Conservation (phyloP, 1,140 invertebrate species). For the Conopomorpha cramerella region DNA sequence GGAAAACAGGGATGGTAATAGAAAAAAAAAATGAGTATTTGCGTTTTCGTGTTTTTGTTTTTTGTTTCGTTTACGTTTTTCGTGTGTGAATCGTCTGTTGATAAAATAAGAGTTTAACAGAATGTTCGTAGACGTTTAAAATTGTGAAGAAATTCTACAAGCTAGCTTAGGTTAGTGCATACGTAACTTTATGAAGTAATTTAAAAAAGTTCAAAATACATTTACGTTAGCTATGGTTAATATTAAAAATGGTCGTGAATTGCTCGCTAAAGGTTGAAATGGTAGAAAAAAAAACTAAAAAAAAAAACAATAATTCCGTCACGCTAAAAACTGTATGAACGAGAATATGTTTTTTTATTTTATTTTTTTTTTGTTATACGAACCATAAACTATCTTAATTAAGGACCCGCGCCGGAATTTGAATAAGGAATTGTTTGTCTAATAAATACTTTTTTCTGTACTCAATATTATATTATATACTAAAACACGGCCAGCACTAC, state of each 20-base stretch:
- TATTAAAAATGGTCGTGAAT: too few species aligned
- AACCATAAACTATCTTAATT: too few species aligned
- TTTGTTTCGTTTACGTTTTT: conserved; percentile 21
- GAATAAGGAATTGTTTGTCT: conserved; percentile 48
- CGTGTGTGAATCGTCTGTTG: conserved; percentile 48
- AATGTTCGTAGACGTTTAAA: too few species aligned
- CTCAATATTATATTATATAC: too few species aligned
- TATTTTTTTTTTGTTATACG: too few species aligned
- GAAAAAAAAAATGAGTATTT: conserved; percentile 42
- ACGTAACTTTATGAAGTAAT: conserved; percentile 18
- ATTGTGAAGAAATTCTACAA: too few species aligned
- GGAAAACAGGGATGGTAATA: conserved; percentile 57
- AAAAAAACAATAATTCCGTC: too few species aligned
- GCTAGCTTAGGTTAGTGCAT: conserved; percentile 39
- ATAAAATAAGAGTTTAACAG: too few species aligned
- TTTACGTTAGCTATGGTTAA: conserved; percentile 20
- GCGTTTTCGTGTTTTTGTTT: too few species aligned
- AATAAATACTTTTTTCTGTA: conserved; percentile 10
- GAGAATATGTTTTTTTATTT: too few species aligned
- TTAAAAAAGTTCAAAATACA: conserved; percentile 19
- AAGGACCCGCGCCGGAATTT: conserved; percentile 47
- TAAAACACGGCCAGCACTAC: conserved; percentile 21
- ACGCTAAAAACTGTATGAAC: too few species aligned
- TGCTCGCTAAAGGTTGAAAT: conserved; percentile 50
- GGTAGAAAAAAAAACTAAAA: conserved; percentile 18